A percentile compares a stretch with the other conserved stretches of the same genome.
Evolutionary conservation across 35 echinoderm and acorn worm species (phyloP).

Genomic region (Stichopus chloronotus): DNA sequence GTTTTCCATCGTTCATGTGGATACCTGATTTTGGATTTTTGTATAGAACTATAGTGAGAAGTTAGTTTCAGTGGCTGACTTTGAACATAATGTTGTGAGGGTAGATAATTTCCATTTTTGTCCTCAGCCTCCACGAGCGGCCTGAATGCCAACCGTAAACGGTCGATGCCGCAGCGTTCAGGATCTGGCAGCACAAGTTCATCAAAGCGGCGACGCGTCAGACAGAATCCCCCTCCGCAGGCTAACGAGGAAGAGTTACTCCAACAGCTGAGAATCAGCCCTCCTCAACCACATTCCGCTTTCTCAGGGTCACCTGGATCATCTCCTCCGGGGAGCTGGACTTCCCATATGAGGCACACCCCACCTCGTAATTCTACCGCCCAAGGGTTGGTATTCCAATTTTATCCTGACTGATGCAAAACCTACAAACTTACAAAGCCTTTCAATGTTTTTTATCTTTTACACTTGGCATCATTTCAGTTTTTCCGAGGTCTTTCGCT

Average conservation of each 20-base stretch:
- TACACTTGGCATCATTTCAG: not conserved
- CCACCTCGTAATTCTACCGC: constrained; percentile 43
- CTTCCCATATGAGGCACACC: constrained; percentile 30
- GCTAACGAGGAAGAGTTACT: constrained; percentile 59
- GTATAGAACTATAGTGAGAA: too few relatives aligned
- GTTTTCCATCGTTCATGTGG: too few relatives aligned
- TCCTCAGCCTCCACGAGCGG: constrained; percentile 82
- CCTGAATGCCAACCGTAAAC: constrained; percentile 68
- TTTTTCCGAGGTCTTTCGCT: too few relatives aligned
- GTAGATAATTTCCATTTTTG: not conserved
- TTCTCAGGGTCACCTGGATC: constrained; percentile 45
- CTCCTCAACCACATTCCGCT: constrained; percentile 50
- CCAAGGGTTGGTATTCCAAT: constrained; percentile 36
- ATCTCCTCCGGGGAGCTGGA: constrained; percentile 34
- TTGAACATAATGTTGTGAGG: too few relatives aligned
- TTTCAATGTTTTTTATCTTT: not conserved
- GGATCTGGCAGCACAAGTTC: constrained; percentile 52
- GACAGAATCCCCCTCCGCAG: constrained; percentile 29
- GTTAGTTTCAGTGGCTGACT: too few relatives aligned
- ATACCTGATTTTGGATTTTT: too few relatives aligned
- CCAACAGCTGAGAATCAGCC: constrained; percentile 60
- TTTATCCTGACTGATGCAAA: not conserved
- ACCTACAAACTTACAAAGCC: not conserved
- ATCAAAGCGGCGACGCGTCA: constrained; percentile 28
- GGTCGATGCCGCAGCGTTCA: constrained; percentile 62